A percentile compares a stretch with the other conserved stretches of the same genome.
These are phyloP conservation scores for Myopa tessellatipennis DNA, from an alignment of 2,888 invertebrate species.

Conservation along the genomic window DNA sequence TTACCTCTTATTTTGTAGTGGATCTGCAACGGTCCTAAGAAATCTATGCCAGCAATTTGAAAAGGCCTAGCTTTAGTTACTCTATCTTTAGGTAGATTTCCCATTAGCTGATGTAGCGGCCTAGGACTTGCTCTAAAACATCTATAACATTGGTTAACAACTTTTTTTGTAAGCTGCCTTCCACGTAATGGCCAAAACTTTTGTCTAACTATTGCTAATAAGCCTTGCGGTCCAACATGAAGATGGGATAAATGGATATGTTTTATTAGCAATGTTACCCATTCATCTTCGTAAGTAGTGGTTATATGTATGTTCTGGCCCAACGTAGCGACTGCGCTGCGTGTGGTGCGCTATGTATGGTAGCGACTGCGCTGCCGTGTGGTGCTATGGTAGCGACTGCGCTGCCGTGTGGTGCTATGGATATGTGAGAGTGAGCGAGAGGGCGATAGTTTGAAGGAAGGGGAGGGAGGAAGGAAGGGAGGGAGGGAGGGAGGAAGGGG, in stretches of 20 bases:
- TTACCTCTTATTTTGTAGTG: slow-evolving; percentile 11
- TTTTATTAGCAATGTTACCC: slow-evolving; percentile 28
- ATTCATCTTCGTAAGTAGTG: too few species aligned
- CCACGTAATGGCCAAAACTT: slow-evolving; percentile 36
- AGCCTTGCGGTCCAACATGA: slow-evolving; percentile 30
- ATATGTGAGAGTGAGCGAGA: too few species aligned
- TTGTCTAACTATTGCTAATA: slow-evolving; percentile 35
- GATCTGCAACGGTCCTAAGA: slow-evolving; percentile 12
- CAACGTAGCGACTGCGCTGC: too few species aligned
- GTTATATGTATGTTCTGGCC: too few species aligned
- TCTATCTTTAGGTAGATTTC: background rate
- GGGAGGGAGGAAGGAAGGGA: too few species aligned
- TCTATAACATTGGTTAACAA: slow-evolving; percentile 31
- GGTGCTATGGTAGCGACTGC: too few species aligned
- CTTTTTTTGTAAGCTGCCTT: slow-evolving; percentile 21
- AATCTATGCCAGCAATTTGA: background rate
- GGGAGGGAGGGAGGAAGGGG: too few species aligned
- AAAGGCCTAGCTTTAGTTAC: background rate
- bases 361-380: too few species aligned
- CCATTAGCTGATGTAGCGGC: slow-evolving; percentile 2
- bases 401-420: too few species aligned
- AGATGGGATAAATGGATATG: background rate
- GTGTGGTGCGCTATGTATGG: too few species aligned
- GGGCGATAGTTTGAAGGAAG: too few species aligned
- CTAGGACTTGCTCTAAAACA: slow-evolving; percentile 34